These are phyloP conservation scores for Psittacara wagleri DNA, from an alignment of 2,113 vertebrate genomes.

Conservation along the genomic window DNA sequence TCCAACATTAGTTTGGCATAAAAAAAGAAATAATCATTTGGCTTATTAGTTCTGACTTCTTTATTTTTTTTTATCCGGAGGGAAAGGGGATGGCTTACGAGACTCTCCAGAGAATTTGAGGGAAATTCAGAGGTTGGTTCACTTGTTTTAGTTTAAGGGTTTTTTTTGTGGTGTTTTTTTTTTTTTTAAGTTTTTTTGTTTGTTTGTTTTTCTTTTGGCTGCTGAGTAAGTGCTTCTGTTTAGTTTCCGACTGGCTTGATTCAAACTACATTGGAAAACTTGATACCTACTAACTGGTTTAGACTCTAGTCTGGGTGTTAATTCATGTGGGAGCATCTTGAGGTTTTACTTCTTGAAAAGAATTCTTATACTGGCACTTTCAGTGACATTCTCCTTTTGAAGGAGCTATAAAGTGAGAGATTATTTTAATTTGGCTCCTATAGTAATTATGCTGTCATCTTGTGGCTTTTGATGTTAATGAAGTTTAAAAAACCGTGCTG, in stretches of 20 bases:
- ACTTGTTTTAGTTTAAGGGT: not conserved
- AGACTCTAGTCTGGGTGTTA: not conserved
- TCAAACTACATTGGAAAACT: not conserved
- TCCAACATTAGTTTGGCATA: not conserved
- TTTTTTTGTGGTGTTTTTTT: not conserved
- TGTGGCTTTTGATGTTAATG: not conserved
- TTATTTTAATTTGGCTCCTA: not conserved
- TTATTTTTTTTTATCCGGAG: not conserved
- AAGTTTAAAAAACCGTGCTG: not conserved
- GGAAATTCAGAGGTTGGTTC: not conserved
- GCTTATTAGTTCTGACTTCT: not conserved
- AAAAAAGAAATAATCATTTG: not conserved
- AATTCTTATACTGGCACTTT: not conserved
- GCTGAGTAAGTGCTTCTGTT: not conserved
- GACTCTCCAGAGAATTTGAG: not conserved
- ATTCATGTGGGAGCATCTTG: not conserved
- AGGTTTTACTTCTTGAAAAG: not conserved
- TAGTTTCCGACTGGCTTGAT: not conserved
- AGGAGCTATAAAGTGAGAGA: not conserved
- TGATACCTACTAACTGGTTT: not conserved
- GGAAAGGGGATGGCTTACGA: not conserved
- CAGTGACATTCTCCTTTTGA: not conserved
- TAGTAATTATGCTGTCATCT: not conserved
- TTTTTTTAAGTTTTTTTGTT: not conserved
- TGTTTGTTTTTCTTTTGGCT: not conserved